Base-by-base conservation (phyloP, 2,113 vertebrate species). In the Marmota flaviventris region DNA sequence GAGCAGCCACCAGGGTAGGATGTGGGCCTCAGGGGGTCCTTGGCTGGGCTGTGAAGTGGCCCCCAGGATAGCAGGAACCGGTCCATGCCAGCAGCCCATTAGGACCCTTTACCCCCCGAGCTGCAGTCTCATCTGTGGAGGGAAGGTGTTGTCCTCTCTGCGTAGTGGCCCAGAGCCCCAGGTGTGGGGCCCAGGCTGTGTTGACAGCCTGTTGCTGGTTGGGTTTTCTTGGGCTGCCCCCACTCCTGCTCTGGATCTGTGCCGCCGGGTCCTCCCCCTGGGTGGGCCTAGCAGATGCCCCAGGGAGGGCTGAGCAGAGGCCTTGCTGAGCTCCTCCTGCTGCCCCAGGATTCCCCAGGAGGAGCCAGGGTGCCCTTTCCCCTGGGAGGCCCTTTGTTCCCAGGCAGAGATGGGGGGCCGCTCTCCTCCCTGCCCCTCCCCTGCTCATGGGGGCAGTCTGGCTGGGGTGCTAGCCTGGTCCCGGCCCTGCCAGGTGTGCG, bases 101-200 rank as follows among this genome's bases (percentile, higher is more conserved):
- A 56, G 24, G 22, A 45, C 29, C 32, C 6, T 32, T 42, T 12
- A 58, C 22, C 72, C 70, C 16, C 24, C 13, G 20, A 17, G 39
- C 65, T 58, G 92, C 79, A 1, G 79, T 42, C 34, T 53, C 17
- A 2, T 10, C 39, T 45, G 39, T 53, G 11, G 29, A 56, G n/a
- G 24, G 1, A 53, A 29, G 53, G n/a, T 13, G 3, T n/a, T 51
- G 11, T 17, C 0, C 0, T 3, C 5, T 69, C 5, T 0, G 24
- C 29, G 61, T 24, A 45, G 39, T 2, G 24, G 69, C 42, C 32
- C 67, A 6, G 83, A 29, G 32, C 25, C 32, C 24, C 24, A 27
- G 61, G 61, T 27, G 61, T 58, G 16, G 22, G 58, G 58, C 58
- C 58, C 58, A 9, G 24, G 61, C 61, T 25, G 24, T 5, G 24